Percentiles rank a stretch among this genome's conserved stretches.
phyloP scores from a whole-genome alignment of 2,113 vertebrate species.

The Seriola quinqueradiata region DNA sequence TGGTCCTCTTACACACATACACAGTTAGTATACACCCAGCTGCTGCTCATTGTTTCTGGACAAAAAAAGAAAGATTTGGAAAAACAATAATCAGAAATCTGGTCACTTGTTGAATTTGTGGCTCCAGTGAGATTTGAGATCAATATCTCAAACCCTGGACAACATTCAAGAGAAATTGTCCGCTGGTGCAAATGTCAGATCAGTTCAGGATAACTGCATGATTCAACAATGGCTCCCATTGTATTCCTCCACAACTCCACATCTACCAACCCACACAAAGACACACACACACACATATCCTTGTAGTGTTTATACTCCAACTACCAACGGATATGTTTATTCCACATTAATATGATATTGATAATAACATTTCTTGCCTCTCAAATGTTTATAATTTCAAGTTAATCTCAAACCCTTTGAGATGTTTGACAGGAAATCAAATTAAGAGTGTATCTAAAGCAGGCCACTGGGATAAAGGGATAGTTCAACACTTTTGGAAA shows the following conservation, averaged over 20 bases:
- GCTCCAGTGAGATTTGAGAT: conserved; percentile 50
- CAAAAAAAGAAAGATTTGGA: conserved; percentile 12
- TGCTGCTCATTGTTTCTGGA: conserved; percentile 17
- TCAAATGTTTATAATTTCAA: not conserved
- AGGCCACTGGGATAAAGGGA: not conserved
- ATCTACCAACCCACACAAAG: conserved; percentile 15
- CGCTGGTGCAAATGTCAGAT: conserved; percentile 65
- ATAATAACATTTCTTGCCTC: not conserved
- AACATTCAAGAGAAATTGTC: conserved; percentile 47
- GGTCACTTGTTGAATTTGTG: conserved; percentile 28
- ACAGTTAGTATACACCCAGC: not conserved
- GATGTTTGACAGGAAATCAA: not conserved
- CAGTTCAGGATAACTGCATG: conserved; percentile 48
- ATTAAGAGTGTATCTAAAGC: not conserved
- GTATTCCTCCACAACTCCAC: conserved; percentile 18
- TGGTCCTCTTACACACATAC: not conserved
- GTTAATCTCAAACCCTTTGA: not conserved
- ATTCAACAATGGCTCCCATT: conserved; percentile 65
- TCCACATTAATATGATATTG: not conserved
- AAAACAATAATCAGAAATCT: conserved; percentile 31
- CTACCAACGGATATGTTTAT: conserved; percentile 2
- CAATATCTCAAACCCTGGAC: conserved; percentile 49
- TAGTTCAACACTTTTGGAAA: not conserved
- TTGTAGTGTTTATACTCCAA: conserved; percentile 8
- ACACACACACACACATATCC: conserved; percentile 9